phyloP scores from a whole-genome alignment of 2,888 invertebrate genomes.

The Andrena hattorfiana region DNA sequence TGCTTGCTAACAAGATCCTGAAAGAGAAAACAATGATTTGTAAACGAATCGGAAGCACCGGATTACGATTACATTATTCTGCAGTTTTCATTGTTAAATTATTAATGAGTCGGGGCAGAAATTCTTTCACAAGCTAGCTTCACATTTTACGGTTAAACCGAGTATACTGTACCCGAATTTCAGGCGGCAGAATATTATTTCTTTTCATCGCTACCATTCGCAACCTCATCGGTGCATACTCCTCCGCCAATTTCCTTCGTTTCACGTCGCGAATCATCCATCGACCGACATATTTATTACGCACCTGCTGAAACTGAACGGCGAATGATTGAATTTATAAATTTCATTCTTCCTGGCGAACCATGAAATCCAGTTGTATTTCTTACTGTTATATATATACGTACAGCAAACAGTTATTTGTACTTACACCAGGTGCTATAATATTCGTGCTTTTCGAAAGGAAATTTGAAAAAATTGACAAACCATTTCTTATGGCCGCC shows the following conservation, averaged over 20 bases:
- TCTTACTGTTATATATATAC: background rate
- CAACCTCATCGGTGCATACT: constrained; percentile 91
- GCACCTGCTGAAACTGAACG: constrained; percentile 89
- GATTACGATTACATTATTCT: too few species aligned
- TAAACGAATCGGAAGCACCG: too few species aligned
- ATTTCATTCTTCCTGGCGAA: background rate
- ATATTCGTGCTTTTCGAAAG: constrained; percentile 49
- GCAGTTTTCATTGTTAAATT: background rate
- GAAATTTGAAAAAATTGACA: constrained; percentile 63
- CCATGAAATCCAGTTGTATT: background rate
- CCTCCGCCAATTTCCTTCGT: constrained; percentile 90
- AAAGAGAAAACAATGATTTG: constrained; percentile 13
- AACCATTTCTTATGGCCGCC: constrained; percentile 57
- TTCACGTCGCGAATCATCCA: constrained; percentile 94
- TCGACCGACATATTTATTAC: constrained; percentile 86
- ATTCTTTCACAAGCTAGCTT: background rate
- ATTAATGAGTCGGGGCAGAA: too few species aligned
- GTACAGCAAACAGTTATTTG: background rate
- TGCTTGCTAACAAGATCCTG: constrained; percentile 92
- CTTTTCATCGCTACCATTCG: constrained; percentile 93
- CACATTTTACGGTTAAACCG: constrained; percentile 8
- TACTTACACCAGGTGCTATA: constrained; percentile 68
- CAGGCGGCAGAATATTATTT: constrained; percentile 93
- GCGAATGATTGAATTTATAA: background rate
- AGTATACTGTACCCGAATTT: constrained; percentile 86